These are phyloP conservation scores for Drosophila varians DNA, from an alignment of 1,140 invertebrate genomes.

Conservation along the genomic window DNA sequence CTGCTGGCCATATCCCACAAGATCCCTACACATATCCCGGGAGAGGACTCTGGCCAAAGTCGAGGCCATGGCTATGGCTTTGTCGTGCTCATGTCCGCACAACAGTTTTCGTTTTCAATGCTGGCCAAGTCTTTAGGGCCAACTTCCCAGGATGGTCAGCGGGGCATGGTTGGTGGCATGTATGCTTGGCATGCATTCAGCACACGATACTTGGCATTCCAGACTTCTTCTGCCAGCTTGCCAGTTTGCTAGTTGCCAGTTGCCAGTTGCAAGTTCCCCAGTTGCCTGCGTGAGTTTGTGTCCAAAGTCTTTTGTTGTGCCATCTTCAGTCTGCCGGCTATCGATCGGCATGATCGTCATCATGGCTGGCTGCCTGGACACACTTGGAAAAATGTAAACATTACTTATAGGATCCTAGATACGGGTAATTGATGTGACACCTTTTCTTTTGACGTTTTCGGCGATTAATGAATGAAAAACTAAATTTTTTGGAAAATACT, in stretches of 20 bases:
- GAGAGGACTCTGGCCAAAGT: constrained; percentile 34
- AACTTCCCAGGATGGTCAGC: constrained; percentile 17
- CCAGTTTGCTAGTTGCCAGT: constrained; percentile 15
- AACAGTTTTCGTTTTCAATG: constrained; percentile 81
- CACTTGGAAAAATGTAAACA: constrained; percentile 12
- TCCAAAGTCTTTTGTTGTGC: constrained; percentile 81
- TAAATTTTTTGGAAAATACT: no score
- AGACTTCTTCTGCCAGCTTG: constrained; percentile 25
- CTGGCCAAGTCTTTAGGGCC: constrained; percentile 30
- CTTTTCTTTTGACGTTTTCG: background rate
- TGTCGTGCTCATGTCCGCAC: constrained; percentile 75
- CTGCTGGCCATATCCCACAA: constrained; percentile 39
- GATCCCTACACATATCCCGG: background rate
- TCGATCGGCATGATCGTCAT: constrained; percentile 78
- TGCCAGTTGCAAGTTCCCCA: constrained; percentile 16
- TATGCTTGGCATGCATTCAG: constrained; percentile 82
- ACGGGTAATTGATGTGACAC: background rate
- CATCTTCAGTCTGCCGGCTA: constrained; percentile 62
- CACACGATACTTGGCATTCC: constrained; percentile 82
- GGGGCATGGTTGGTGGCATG: constrained; percentile 16
- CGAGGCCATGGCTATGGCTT: constrained; percentile 70
- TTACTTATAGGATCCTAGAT: background rate
- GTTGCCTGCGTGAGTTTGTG: constrained; percentile 77
- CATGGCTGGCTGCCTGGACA: constrained; percentile 39
- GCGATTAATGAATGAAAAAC: no score